phyloP scores from a whole-genome alignment of 2,888 invertebrate species.

The Homarus gammarus region DNA sequence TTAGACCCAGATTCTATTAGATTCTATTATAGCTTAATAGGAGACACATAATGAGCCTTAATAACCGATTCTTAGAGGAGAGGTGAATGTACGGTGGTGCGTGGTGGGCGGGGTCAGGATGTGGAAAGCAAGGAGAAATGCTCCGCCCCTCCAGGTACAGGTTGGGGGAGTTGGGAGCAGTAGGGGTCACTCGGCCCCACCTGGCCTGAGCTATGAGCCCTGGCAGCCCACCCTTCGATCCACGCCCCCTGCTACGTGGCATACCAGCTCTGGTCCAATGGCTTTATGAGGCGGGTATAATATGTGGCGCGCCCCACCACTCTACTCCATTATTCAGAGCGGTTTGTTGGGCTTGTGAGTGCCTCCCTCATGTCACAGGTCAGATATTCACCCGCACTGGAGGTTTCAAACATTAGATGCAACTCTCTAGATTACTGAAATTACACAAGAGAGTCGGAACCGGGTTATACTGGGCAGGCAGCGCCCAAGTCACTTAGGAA shows the following conservation, averaged over 20 bases:
- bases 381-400: conserved; percentile 4
- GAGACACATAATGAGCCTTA: not conserved
- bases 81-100: not conserved
- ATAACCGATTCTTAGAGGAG: not conserved
- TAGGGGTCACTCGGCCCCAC: conserved; percentile 43
- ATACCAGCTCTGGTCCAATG: conserved; percentile 16
- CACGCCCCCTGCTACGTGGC: conserved; percentile 53
- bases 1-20: not conserved
- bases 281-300: conserved; percentile 43
- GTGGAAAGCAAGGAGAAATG: conserved; percentile 23
- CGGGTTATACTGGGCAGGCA: not conserved
- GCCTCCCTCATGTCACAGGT: conserved; percentile 32
- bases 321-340: conserved; percentile 43
- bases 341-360: conserved; percentile 29
- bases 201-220: conserved; percentile 45
- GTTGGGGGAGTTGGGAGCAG: conserved; percentile 29
- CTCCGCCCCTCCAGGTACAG: conserved; percentile 56
- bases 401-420: conserved; percentile 15
- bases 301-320: conserved; percentile 20
- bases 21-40: not conserved
- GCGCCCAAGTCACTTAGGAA: not conserved
- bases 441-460: not conserved
- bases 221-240: conserved; percentile 55
- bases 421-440: not conserved
- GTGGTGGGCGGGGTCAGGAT: conserved; percentile 22